Evolutionary conservation across 1,140 invertebrate species (phyloP).

Genomic region (Sesamia nonagrioides): DNA sequence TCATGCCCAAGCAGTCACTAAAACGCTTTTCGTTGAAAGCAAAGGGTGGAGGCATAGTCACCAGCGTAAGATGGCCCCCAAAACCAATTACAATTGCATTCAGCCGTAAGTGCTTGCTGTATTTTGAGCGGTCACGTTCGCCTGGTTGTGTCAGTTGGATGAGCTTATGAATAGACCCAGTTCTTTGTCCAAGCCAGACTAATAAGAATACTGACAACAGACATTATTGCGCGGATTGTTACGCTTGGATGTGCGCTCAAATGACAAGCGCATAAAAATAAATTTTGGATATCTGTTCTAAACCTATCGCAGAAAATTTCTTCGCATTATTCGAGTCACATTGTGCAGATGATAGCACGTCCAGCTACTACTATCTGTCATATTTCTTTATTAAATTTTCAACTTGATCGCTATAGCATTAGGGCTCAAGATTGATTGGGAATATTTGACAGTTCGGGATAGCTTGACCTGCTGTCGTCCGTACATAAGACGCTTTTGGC

Average conservation of each 20-base stretch:
- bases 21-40: constrained; percentile 26
- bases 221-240: constrained; percentile 53
- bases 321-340: background rate
- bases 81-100: constrained; percentile 32
- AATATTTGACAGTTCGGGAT: too few species aligned
- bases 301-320: constrained; percentile 9
- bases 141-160: constrained; percentile 51
- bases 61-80: constrained; percentile 31
- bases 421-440: too few species aligned
- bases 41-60: constrained; percentile 13
- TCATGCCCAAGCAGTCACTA: background rate
- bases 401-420: too few species aligned
- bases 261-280: constrained; percentile 23
- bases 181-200: constrained; percentile 53
- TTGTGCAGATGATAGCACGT: too few species aligned
- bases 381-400: too few species aligned
- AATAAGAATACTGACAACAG: constrained; percentile 43
- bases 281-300: background rate
- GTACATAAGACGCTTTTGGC: background rate
- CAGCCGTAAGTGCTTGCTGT: background rate
- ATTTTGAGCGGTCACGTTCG: constrained; percentile 46
- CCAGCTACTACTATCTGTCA: too few species aligned
- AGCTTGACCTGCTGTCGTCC: too few species aligned
- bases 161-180: constrained; percentile 52
- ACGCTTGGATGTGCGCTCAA: constrained; percentile 45